A percentile compares a stretch with the other conserved stretches of the same genome.
Evolutionary conservation across 2,888 invertebrate genomes (phyloP).

Genomic region (Clostera curtula): DNA sequence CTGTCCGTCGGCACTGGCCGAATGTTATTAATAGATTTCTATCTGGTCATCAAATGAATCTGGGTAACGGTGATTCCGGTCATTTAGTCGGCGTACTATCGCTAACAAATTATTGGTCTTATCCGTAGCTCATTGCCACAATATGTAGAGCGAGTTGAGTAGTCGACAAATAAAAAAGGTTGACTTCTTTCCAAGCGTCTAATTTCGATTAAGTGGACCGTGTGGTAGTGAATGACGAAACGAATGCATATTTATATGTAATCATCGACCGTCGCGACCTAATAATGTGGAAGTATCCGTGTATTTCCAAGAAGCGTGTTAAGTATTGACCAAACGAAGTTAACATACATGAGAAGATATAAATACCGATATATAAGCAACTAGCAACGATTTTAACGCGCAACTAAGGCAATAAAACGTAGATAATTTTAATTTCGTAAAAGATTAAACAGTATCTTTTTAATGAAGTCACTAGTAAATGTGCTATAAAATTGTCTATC

Average conservation of each 20-base stretch:
- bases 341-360: no score
- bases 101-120: slow-evolving; percentile 62
- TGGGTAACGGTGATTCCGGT: slow-evolving; percentile 61
- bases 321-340: no score
- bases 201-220: slow-evolving; percentile 3
- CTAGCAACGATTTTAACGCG: no score
- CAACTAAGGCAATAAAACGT: no score
- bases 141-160: slow-evolving; percentile 19
- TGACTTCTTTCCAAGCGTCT: slow-evolving; percentile 10
- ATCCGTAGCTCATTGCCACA: slow-evolving; percentile 13
- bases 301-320: no score
- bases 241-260: not conserved
- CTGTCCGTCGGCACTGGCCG: slow-evolving; percentile 63
- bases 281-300: not conserved
- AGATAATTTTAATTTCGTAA: no score
- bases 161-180: slow-evolving; percentile 13
- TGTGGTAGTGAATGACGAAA: not conserved
- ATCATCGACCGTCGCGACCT: not conserved
- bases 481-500: slow-evolving; percentile 13
- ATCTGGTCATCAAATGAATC: slow-evolving; percentile 69
- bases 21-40: slow-evolving; percentile 73
- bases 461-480: slow-evolving; percentile 16
- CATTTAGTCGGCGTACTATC: slow-evolving; percentile 56
- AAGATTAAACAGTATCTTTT: slow-evolving; percentile 13
- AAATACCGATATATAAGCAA: no score